Conservation (phyloP, 1,140 invertebrate species). For the Zaprionus taronus region DNA sequence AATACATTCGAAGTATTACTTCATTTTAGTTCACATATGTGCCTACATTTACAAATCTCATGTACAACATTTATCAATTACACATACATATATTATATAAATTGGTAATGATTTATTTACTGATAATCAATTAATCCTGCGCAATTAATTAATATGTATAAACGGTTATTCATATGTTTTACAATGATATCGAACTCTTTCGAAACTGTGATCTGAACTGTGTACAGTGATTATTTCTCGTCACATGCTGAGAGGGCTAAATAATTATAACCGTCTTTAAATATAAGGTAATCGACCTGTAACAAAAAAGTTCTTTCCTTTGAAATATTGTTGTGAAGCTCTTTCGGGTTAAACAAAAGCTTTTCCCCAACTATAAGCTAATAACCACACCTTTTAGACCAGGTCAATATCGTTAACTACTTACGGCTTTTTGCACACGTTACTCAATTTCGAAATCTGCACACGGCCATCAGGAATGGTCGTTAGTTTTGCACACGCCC, state of each 20-base stretch:
- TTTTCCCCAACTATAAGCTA: slow-evolving; percentile 30
- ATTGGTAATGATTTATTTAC: too few relatives aligned
- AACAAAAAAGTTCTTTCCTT: background rate
- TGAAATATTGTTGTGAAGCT: background rate
- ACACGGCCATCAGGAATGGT: slow-evolving; percentile 60
- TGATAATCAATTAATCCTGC: too few relatives aligned
- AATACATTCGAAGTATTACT: background rate
- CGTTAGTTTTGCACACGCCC: slow-evolving; percentile 74
- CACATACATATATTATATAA: too few relatives aligned
- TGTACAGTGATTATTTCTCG: background rate
- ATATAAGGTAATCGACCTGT: too few relatives aligned
- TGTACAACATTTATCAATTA: too few relatives aligned
- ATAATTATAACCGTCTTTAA: too few relatives aligned
- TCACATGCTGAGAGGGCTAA: background rate
- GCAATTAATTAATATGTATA: too few relatives aligned
- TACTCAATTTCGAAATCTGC: slow-evolving; percentile 66
- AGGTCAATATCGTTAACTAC: slow-evolving; percentile 51
- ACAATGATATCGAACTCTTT: background rate
- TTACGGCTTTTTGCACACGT: slow-evolving; percentile 55
- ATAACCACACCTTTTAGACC: slow-evolving; percentile 56
- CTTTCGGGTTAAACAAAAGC: slow-evolving; percentile 31
- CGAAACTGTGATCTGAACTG: background rate
- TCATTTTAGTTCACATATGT: too few relatives aligned
- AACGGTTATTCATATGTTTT: too few relatives aligned
- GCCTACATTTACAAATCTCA: too few relatives aligned